Evolutionary conservation across 2,797 vertebrate genomes (phyloP).

Genomic region (Pangasius mekongensis): DNA sequence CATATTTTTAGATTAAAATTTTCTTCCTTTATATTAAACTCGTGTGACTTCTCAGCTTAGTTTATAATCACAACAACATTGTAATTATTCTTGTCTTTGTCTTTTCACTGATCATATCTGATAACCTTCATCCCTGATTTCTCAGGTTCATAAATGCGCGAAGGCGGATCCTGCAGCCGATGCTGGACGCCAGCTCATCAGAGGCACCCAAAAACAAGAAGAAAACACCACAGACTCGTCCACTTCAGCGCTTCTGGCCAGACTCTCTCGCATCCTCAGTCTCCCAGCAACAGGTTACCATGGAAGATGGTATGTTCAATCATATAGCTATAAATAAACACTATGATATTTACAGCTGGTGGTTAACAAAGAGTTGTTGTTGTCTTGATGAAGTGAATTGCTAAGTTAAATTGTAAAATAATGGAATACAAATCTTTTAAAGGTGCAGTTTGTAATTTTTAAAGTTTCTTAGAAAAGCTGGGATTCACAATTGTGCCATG

Average conservation of each 20-base stretch:
- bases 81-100: background rate
- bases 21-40: background rate
- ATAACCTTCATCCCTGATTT: background rate
- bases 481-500: background rate
- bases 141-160: slow-evolving; percentile 88
- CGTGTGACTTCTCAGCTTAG: background rate
- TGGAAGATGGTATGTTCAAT: slow-evolving; percentile 79
- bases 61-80: background rate
- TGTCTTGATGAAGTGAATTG: background rate
- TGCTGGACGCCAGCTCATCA: slow-evolving; percentile 86
- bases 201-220: slow-evolving; percentile 87
- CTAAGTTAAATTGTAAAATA: no score
- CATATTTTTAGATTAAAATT: background rate
- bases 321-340: background rate
- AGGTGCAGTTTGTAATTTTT: background rate
- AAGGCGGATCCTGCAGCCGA: slow-evolving; percentile 86
- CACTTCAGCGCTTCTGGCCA: slow-evolving; percentile 88
- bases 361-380: background rate
- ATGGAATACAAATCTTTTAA: background rate
- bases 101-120: slow-evolving; percentile 5
- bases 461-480: background rate
- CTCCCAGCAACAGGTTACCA: slow-evolving; percentile 78
- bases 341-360: background rate
- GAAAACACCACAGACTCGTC: slow-evolving; percentile 85
- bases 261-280: slow-evolving; percentile 85